Evolutionary conservation across 2,888 invertebrate species (phyloP), one percentile per base, ranked within the genome.

Genomic region (Sesia apiformis): DNA sequence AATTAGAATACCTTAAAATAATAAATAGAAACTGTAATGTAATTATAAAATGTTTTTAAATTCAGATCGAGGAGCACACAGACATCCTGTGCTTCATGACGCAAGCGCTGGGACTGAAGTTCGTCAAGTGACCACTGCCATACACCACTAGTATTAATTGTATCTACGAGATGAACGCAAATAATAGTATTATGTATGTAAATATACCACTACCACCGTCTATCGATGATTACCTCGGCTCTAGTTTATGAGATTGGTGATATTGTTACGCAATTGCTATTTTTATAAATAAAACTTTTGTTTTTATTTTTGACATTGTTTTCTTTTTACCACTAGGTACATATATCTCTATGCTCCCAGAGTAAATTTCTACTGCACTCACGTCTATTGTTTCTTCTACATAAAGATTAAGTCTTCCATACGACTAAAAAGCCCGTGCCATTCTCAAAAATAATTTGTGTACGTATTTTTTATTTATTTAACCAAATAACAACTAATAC

Each of bases 21-120:
- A 2, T 23, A 23, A 2, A 23, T 23, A 23, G 23, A 23, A 23
- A 23, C 23, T 1, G 23, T 23, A 23, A 23, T 23, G 23, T 23
- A 23, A 23, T 23, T 23, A 23, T 23, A 23, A 23, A 23, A 23
- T 42, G 7, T 42, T 3, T 63, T 59, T 90, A 53, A 52, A 79
- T 92, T 72, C 91, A 97, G 94, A 98, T 98, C 73, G 98, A 97
- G 63, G 98, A 98, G 82, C 92, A 94, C 70, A 95, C 96, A 0
- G 98, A 99, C 76, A 95, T 97, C 65, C 91, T 97, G 70, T 92
- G 94, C 74, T 97, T 97, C 85, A 91, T 97, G 66, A 92, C 93
- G 53, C 93, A 93, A 78, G 91, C 94, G 42, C 86, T 97, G 58
- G 92, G 91, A 8, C 88, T 97, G 53, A 79, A 92, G 63, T 95